Conservation (phyloP, 2,888 invertebrate species). For the Gortyna flavago region DNA sequence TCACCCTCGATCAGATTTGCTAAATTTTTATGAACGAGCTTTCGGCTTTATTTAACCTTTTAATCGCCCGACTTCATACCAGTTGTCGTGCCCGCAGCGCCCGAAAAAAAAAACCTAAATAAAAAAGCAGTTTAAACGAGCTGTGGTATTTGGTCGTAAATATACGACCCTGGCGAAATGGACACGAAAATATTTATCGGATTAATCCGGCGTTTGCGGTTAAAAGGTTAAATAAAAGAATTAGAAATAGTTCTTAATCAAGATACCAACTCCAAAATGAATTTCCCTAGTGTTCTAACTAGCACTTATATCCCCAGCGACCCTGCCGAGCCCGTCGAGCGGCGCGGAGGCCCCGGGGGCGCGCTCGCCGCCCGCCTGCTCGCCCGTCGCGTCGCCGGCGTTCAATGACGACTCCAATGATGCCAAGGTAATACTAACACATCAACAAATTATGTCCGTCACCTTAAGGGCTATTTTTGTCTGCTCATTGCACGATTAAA, state of each 20-base stretch:
- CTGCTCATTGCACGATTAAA: background rate
- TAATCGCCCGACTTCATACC: too few relatives aligned
- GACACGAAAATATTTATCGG: too few relatives aligned
- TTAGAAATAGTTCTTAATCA: background rate
- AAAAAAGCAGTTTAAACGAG: too few relatives aligned
- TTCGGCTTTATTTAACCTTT: too few relatives aligned
- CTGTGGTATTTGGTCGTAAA: too few relatives aligned
- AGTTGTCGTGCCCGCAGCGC: too few relatives aligned
- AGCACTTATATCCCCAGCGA: conserved; percentile 70
- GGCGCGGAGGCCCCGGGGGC: conserved; percentile 81
- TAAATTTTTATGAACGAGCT: too few relatives aligned
- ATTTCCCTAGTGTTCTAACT: background rate
- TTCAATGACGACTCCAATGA: conserved; percentile 21
- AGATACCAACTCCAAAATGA: background rate
- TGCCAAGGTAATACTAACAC: conserved; percentile 2
- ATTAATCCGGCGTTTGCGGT: too few relatives aligned
- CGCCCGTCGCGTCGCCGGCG: background rate
- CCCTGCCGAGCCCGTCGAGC: conserved; percentile 83
- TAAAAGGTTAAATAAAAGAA: too few relatives aligned
- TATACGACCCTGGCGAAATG: too few relatives aligned
- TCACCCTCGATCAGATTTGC: background rate
- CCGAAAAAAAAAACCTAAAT: too few relatives aligned
- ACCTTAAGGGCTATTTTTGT: background rate
- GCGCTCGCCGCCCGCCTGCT: conserved; percentile 40
- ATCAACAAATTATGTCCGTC: background rate